phyloP scores from a whole-genome alignment of 2,797 vertebrate species.

The Lutra lutra region DNA sequence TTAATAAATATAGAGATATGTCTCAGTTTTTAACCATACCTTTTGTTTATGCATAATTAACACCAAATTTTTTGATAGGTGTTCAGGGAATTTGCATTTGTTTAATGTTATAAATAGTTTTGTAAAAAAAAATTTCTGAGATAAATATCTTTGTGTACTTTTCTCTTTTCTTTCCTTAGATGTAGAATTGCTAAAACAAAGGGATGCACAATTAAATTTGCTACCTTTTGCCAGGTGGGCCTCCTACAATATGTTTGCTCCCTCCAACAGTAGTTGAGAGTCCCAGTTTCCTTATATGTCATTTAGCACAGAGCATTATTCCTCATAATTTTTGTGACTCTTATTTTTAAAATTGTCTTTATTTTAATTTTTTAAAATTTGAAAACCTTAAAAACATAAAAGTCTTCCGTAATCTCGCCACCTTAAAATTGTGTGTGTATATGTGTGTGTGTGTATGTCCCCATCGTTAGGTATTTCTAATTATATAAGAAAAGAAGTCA shows the following conservation, averaged over 20 bases:
- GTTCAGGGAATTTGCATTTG: neutral
- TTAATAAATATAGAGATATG: neutral
- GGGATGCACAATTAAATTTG: neutral
- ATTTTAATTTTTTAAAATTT: neutral
- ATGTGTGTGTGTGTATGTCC: neutral
- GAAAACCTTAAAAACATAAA: neutral
- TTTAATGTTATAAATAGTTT: neutral
- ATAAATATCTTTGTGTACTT: neutral
- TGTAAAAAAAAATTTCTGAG: neutral
- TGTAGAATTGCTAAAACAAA: neutral
- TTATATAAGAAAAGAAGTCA: neutral
- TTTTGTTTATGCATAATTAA: slow-evolving; percentile 45
- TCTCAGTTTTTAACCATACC: neutral
- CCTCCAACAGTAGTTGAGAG: neutral
- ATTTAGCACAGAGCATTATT: neutral
- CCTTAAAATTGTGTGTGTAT: neutral
- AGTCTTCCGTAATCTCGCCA: neutral
- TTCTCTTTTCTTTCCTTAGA: neutral
- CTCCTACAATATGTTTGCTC: neutral
- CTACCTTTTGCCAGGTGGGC: neutral
- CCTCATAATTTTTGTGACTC: neutral
- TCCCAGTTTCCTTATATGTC: neutral
- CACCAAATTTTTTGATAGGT: neutral
- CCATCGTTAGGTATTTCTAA: neutral
- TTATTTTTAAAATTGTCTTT: neutral